Conservation (phyloP, 1,140 invertebrate genomes). For the Zaprionus kolodkinae region DNA sequence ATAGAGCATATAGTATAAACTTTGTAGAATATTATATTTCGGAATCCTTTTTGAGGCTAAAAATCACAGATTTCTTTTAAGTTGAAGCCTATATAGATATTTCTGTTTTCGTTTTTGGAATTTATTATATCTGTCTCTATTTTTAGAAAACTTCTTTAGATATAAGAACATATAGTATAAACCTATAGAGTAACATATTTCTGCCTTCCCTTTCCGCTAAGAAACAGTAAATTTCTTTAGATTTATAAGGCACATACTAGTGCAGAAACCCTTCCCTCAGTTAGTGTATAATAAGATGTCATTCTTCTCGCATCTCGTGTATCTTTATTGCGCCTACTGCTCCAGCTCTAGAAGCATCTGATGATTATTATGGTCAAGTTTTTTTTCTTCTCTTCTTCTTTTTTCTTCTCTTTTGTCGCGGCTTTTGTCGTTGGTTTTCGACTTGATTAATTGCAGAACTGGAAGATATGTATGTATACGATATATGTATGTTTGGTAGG, state of each 20-base stretch:
- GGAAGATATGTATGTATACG: neutral
- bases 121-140: too few species aligned
- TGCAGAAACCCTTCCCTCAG: neutral
- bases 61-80: neutral
- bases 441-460: constrained; percentile 69
- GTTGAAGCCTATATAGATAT: too few species aligned
- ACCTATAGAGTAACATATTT: neutral
- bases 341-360: constrained; percentile 5
- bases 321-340: constrained; percentile 34
- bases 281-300: constrained; percentile 22
- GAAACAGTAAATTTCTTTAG: neutral
- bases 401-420: constrained; percentile 42
- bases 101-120: too few species aligned
- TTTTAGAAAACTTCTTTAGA: too few species aligned
- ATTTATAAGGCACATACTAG: neutral
- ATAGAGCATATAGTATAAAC: too few species aligned
- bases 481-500: too few species aligned
- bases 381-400: neutral
- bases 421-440: constrained; percentile 55
- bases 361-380: constrained; percentile 34
- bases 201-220: neutral
- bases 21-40: neutral
- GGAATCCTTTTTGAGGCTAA: neutral
- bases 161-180: too few species aligned
- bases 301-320: constrained; percentile 22